Base-by-base conservation (phyloP, 2,888 invertebrate genomes). In the Hipparchia sbordonii region DNA sequence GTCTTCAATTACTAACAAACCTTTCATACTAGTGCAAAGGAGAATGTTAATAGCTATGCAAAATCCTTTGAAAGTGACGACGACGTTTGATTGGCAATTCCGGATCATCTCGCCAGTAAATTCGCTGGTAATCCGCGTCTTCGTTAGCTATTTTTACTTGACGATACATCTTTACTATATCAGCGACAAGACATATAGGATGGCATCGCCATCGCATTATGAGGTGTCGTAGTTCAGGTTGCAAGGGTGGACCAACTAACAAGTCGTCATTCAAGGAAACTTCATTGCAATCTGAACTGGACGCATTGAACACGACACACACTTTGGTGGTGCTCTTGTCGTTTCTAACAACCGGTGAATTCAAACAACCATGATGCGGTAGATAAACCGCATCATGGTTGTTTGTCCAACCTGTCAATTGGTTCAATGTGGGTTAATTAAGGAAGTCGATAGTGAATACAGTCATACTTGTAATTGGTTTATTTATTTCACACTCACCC, bases 401-500 rank as follows among this genome's bases (percentile, higher is more conserved):
- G 52, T 52, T 9, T n/a, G n/a, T n/a, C n/a, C n/a, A n/a, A n/a
- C n/a, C n/a, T n/a, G n/a, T n/a, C n/a, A n/a, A n/a, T 23, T 23
- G 23, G 23, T 23, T 23, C 23, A 23, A 23, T 23, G 23, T 23
- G 23, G 23, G 23, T 23, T 23, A 23, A 23, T 23, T 23, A 23
- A 23, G 23, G 23, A 23, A 23, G 23, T 23, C 23, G 23, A 23
- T 23, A 23, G 23, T 23, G 23, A 23, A 1, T 23, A 23, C 23
- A 23, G 23, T 1, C 23, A 23, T 23, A 23, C 23, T 23, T 23
- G 23, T 23, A 23, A 23, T 23, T 23, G 23, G 23, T 23, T 23
- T 23, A 23, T 23, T 23, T 23, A 23, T 23, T 23, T 23, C 23
- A 39, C 5, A 39, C 67, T 83, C 71, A 93, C 94, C 82, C 90